Evolutionary conservation across 2,888 invertebrate species (phyloP), one percentile per base, ranked within the genome.

Genomic region (Rambutsinella grinnellia): DNA sequence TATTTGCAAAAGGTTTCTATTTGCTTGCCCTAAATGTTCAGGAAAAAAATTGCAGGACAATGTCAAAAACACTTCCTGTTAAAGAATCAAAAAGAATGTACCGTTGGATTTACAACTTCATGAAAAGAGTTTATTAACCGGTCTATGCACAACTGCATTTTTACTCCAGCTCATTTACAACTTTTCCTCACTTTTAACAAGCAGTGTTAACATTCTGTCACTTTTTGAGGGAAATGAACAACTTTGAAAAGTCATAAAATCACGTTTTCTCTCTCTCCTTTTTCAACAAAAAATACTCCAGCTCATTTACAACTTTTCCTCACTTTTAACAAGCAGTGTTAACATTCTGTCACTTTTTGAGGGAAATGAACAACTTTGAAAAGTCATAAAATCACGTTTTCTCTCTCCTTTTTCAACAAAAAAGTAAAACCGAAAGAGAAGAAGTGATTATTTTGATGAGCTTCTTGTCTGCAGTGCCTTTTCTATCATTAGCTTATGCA

Each of bases 241-340:
- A 58, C 68, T 49, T 58, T 68, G 68, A 46, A 68, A 68, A 68
- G 58, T 58, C 68, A 68, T 68, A 68, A 68, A 68, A 68, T 68
- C 68, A 68, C 58, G 60, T 57, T 57, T 57, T 57, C 57, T 57
- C 19, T 57, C 57, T 36, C 36, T 36, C 36, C 6, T 36, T n/a
- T 36, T 36, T 36, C 36, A 36, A 13, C 36, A 36, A n/a, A n/a
- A n/a, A n/a, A n/a, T 36, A 13, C 13, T 5, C 36, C 5, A 36
- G 36, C 13, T 36, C 36, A 36, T 36, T 36, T 36, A 36, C 13
- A 8, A 36, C 36, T 36, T 36, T 36, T 36, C 36, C 36, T 36
- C 13, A 8, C 36, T 13, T 36, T 13, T 8, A 5, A 36, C 36
- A 36, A 36, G 13, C 36, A 8, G 13, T 36, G 36, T 36, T 36